These are phyloP conservation scores for Drosophila equinoxialis DNA, from an alignment of 1,140 invertebrate genomes.

Conservation along the genomic window DNA sequence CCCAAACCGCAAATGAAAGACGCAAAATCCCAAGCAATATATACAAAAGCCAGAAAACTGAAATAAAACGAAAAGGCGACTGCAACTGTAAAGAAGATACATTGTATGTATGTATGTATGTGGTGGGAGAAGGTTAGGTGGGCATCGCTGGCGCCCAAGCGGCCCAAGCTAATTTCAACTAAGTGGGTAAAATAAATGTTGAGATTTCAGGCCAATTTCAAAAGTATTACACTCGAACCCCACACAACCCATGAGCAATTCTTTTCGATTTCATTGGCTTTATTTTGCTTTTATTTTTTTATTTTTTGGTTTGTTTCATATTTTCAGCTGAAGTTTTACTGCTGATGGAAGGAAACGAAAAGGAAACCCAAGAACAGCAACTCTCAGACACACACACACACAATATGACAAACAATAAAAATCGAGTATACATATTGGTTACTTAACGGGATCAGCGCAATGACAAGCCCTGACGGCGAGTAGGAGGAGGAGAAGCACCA, in stretches of 20 bases:
- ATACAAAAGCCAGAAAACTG: constrained; percentile 27
- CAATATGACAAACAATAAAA: constrained; percentile 77
- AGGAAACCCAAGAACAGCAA: constrained; percentile 2
- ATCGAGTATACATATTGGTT: constrained; percentile 77
- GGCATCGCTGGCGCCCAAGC: constrained; percentile 14
- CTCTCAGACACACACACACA: constrained; percentile 9
- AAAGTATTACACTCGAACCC: constrained; percentile 29
- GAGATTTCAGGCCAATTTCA: constrained; percentile 68
- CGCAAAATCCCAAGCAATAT: constrained; percentile 61
- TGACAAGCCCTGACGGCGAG: neutral
- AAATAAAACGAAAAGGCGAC: neutral
- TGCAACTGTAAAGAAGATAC: constrained; percentile 4
- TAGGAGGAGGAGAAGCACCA: neutral
- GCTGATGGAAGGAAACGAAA: constrained; percentile 24
- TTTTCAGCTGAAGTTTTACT: constrained; percentile 48
- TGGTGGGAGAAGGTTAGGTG: neutral
- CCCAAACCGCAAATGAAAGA: constrained; percentile 65
- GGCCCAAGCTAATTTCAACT: constrained; percentile 65
- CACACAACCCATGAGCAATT: constrained; percentile 28
- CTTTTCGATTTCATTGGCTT: constrained; percentile 24
- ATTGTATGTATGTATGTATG: neutral
- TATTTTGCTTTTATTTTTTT: constrained; percentile 11
- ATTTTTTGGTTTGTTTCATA: constrained; percentile 47
- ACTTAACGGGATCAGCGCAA: constrained; percentile 67
- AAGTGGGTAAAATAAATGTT: constrained; percentile 74